Percentiles rank a stretch among this genome's conserved stretches.
Evolutionary conservation across 2,113 vertebrate genomes (phyloP).

Genomic region (Salvelinus fontinalis): DNA sequence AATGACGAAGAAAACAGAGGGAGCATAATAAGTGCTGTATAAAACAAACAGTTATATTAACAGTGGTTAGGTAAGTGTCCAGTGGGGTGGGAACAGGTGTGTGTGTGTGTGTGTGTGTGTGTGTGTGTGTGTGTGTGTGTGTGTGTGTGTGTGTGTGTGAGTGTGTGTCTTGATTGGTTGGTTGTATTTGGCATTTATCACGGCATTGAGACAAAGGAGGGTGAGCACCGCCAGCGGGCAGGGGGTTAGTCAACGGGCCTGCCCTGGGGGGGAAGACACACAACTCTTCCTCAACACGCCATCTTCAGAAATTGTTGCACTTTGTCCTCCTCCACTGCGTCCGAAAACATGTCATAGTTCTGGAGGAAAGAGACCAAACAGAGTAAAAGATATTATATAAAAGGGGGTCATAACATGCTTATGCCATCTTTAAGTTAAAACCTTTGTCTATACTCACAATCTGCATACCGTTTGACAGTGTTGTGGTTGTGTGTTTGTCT

Average conservation of each 20-base stretch:
- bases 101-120: conserved; percentile 19
- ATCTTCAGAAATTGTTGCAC: conserved; percentile 94
- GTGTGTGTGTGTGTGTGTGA: too few species aligned
- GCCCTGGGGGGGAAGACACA: not conserved
- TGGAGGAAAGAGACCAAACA: conserved; percentile 52
- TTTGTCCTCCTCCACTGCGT: conserved; percentile 89
- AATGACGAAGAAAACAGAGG: conserved; percentile 8
- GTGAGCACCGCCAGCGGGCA: conserved; percentile 60
- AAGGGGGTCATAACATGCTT: not conserved
- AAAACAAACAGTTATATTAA: conserved; percentile 21
- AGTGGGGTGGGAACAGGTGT: conserved; percentile 27
- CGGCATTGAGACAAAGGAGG: conserved; percentile 58
- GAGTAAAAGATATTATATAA: not conserved
- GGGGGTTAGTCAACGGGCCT: conserved; percentile 39
- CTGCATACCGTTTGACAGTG: not conserved
- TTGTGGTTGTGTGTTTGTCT: too few species aligned
- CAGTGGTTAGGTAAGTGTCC: conserved; percentile 20
- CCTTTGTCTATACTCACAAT: not conserved
- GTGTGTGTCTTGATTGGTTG: conserved; percentile 54
- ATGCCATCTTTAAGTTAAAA: not conserved
- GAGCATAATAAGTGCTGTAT: not conserved
- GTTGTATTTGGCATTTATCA: conserved; percentile 77
- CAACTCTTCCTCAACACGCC: conserved; percentile 70
- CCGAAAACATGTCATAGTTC: conserved; percentile 90
- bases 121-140: too few species aligned